Base-by-base conservation (phyloP, 2,888 invertebrate genomes). In the Thecocarcelia acutangulata region DNA sequence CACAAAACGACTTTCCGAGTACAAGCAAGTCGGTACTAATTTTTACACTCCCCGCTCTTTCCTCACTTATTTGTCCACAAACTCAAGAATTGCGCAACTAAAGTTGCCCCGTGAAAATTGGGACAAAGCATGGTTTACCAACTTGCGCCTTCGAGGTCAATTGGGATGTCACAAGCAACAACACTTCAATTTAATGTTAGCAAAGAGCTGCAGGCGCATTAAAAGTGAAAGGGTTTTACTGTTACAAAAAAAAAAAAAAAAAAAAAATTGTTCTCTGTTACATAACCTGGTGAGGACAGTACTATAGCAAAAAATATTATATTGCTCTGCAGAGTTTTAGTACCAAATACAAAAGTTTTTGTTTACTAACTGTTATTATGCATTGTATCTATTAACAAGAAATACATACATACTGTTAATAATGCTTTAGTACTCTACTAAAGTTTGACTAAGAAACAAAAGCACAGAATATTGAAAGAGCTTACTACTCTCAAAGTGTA, bases 191-290 rank as follows among this genome's bases (percentile, higher is more conserved):
- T 40, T 40, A 50, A 50, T 37, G 9, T 2, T 44, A 13, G 17
- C 33, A 19, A 19, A 68, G 42, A 42, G 24, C 33, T 21, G 58
- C 24, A 58, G 48, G 69, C 42, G 19, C 52, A 44, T 12, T 33
- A 68, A 75, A 75, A 75, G 75, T 75, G 75, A 75, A 75, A 75
- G 75, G 74, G 59, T 59, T 42, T 68, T 66, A 40, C 15, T 48
- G 17, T 13, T n/a, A n/a, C n/a, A n/a, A n/a, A n/a, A n/a, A n/a
- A n/a, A 42, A 58, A 28, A 28, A 28, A 28, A 28, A 28, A 28
- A 28, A 33, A 59, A 54, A 46, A 58, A 11, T 28, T 59, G 59
- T 75, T 68, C 75, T 75, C 75, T 75, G 44, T 68, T 64, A 58
- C 64, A 66, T 33, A 42, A 66, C n/a, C 42, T 66, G n/a, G 12